Evolutionary conservation across 1,140 invertebrate species (phyloP), one percentile per base, ranked within the genome.

Genomic region (Papilio polyxenes): DNA sequence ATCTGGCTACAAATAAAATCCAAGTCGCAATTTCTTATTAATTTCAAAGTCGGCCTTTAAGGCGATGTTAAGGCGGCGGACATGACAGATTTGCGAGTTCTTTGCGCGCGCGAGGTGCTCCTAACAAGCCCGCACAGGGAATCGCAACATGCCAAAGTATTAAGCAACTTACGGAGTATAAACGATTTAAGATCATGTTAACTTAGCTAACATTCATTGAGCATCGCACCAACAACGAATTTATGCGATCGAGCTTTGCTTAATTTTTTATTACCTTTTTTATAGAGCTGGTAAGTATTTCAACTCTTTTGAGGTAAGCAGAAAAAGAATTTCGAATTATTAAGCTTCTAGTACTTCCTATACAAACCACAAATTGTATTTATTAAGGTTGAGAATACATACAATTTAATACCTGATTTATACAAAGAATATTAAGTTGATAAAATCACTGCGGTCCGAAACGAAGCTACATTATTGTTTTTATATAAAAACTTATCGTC

Each of bases 181-280:
- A 79, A 62, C 77, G 77, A 79, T 79, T 79, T 79, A 79, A 79
- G 77, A 79, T 79, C 77, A 79, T 79, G 77, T 79, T 79, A 79
- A 79, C 56, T 59, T 79, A 79, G 77, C 77, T 79, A 79, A 79
- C 77, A 79, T 62, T 56, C 56, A 79, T 79, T 79, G 77, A 79
- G 53, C 56, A 79, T 79, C 56, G 77, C 59, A 79, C 77, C 56
- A 65, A 79, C 77, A 79, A 62, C 56, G 77, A 65, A 79, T 79
- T 79, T 79, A 79, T 79, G 77, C 77, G 53, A 44, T 20, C 23
- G 20, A 17, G 49, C 31, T 20, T 31, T 59, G 48, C 20, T 78
- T 78, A 56, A 8, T 53, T 75, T 44, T 75, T 75, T 75, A 75
- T 75, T 75, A 75, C 40, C 31, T 48, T 17, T 17, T 75, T 17